Conservation (phyloP, 2,797 vertebrate genomes). For the Simalia tracyae region DNA sequence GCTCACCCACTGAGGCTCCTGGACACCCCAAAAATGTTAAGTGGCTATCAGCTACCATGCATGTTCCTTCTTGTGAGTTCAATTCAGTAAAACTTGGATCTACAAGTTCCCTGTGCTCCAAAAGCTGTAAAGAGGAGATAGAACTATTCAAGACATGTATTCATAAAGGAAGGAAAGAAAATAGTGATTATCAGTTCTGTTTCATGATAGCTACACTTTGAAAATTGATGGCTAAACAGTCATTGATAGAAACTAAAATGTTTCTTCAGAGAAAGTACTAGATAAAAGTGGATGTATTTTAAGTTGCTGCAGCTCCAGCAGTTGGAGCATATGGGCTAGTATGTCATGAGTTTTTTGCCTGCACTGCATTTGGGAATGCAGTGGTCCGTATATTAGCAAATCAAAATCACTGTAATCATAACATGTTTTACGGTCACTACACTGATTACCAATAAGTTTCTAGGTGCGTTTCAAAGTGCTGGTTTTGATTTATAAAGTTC, state of each 20-base stretch:
- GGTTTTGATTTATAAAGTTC: too few relatives aligned
- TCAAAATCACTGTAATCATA: too few relatives aligned
- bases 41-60: too few relatives aligned
- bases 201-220: not conserved
- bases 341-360: too few relatives aligned
- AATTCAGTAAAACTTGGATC: not conserved
- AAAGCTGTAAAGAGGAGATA: not conserved
- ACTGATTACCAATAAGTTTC: too few relatives aligned
- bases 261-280: not conserved
- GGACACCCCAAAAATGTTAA: too few relatives aligned
- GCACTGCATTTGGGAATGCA: too few relatives aligned
- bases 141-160: too few relatives aligned
- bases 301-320: conserved; percentile 17
- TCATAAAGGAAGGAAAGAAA: not conserved
- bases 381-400: too few relatives aligned
- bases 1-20: too few relatives aligned
- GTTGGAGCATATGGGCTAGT: not conserved
- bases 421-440: too few relatives aligned
- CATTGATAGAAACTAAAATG: conserved; percentile 16
- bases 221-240: not conserved
- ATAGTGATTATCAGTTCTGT: not conserved
- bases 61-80: not conserved
- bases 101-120: not conserved
- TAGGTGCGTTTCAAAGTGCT: too few relatives aligned
- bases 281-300: not conserved